Evolutionary conservation across 2,113 vertebrate species (phyloP), one percentile per base, ranked within the genome.

Genomic region (Vulpes ferrilata): DNA sequence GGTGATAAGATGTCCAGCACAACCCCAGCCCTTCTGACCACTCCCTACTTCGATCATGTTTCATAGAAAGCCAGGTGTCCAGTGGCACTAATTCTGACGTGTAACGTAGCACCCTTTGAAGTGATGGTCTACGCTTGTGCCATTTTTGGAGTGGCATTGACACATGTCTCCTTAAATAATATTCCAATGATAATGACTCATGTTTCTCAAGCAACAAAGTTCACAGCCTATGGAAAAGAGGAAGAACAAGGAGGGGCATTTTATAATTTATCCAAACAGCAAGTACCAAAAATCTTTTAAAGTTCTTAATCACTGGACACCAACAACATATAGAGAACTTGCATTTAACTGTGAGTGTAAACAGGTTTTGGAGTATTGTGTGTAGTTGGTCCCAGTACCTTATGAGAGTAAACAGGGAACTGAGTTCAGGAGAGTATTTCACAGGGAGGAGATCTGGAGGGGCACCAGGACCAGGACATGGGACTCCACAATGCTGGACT

Each of bases 171-270:
- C 74, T 73, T 92, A 90, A 90, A 65, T 88, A 88, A 59, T 71
- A 92, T 90, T 80, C 22, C 10, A 71, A 23, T 16, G 65, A 16
- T 69, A 81, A 74, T 69, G 57, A 90, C 4, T 53, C 1, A 2
- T 87, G 6, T 64, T 83, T 89, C 55, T 93, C 74, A 95, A 93
- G 67, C 20, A 60, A 74, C 11, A 86, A 90, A 74, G 25, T 90
- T 62, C 62, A 86, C 62, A 92, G 76, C 22, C 22, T 74, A 78
- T 43, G 78, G 78, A 88, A 88, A n/a, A 88, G 51, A 82, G 62
- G 11, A 84, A 88, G 81, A 90, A 3, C 84, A 55, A 90, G 88
- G 19, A 51, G 27, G 48, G 32, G 1, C 2, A 30, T 19, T 88
- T 88, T 62, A 73, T 57, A 65, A 90, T 78, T 65, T 32, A 67